A percentile compares a stretch with the other conserved stretches of the same genome.
phyloP scores from a whole-genome alignment of 2,113 vertebrate genomes.

The Ailurus styani region DNA sequence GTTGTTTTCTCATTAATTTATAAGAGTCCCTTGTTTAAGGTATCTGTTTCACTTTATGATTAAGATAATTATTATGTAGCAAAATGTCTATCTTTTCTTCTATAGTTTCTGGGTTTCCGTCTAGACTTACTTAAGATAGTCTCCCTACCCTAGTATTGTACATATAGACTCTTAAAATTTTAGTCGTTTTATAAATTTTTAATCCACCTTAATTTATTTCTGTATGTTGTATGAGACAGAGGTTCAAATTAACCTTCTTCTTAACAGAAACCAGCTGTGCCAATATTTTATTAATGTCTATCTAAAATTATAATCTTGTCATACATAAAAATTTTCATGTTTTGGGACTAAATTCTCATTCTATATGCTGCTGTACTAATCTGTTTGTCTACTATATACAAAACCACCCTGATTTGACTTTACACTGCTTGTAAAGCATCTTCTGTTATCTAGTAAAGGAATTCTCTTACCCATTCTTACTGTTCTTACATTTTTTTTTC shows the following conservation, averaged over 20 bases:
- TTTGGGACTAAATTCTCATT: not conserved
- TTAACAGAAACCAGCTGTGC: not conserved
- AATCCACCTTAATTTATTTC: constrained; percentile 12
- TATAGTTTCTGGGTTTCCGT: not conserved
- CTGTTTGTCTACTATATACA: not conserved
- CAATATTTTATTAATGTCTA: not conserved
- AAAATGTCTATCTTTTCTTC: constrained; percentile 7
- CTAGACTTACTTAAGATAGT: not conserved
- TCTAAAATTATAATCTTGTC: not conserved
- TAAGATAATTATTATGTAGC: not conserved
- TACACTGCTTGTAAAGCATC: not conserved
- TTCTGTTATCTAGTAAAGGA: not conserved
- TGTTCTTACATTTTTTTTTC: not conserved
- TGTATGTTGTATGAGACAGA: not conserved
- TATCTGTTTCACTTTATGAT: not conserved
- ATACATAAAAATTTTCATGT: not conserved
- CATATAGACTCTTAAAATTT: not conserved
- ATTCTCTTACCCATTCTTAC: not conserved
- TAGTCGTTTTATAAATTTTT: not conserved
- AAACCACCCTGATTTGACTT: not conserved
- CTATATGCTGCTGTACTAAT: not conserved
- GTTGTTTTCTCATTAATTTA: not conserved
- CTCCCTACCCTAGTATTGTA: not conserved
- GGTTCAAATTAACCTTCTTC: not conserved
- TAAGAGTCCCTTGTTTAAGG: not conserved